A percentile compares a stretch with the other conserved stretches of the same genome.
Conservation (phyloP, 2,113 vertebrate genomes). For the Salminus brasiliensis region DNA sequence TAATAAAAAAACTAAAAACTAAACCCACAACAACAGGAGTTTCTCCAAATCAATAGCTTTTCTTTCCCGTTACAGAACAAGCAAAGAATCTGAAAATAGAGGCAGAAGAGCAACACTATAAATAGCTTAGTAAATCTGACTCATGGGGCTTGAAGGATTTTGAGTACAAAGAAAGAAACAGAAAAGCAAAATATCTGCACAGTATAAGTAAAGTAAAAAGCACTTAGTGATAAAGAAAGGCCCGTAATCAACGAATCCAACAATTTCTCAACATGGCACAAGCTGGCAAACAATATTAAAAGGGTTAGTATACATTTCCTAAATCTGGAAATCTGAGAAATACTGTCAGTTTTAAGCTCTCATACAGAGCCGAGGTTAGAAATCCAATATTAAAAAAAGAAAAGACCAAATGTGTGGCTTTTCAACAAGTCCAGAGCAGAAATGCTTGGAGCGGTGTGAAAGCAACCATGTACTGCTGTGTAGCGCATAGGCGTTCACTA, state of each 20-base stretch:
- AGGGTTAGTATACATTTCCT: constrained; percentile 42
- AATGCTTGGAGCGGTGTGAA: not conserved
- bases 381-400: constrained; percentile 3
- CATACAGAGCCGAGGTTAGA: constrained; percentile 24
- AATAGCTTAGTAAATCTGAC: constrained; percentile 19
- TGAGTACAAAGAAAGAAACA: not conserved
- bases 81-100: not conserved
- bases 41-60: not conserved
- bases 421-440: not conserved
- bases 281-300: constrained; percentile 1
- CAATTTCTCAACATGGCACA: constrained; percentile 21
- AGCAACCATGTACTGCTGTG: not conserved
- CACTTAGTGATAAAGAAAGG: constrained; percentile 42
- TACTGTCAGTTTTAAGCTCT: not conserved
- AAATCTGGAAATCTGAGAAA: not conserved
- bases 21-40: no score
- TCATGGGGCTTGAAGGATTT: not conserved
- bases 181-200: not conserved
- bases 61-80: not conserved
- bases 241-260: constrained; percentile 23
- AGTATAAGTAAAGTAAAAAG: constrained; percentile 6
- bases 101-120: not conserved
- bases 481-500: not conserved
- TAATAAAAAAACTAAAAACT: no score
- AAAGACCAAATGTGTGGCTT: not conserved